phyloP scores from a whole-genome alignment of 1,140 invertebrate genomes.

The Brachionus paranguensis region DNA sequence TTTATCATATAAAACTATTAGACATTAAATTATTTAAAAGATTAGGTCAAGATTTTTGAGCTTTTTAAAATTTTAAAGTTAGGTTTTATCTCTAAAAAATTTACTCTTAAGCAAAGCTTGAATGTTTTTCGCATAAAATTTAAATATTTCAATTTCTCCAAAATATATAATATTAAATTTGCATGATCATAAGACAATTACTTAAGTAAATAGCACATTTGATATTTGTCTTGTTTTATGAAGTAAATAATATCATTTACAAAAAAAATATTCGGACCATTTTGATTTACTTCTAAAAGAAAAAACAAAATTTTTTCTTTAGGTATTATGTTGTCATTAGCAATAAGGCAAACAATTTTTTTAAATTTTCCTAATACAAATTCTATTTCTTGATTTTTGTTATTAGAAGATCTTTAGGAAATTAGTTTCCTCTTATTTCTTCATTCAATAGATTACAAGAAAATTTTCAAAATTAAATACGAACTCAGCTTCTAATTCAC shows the following conservation, averaged over 20 bases:
- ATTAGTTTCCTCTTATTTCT: neutral
- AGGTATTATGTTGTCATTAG: neutral
- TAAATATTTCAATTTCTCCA: neutral
- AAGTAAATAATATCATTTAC: neutral
- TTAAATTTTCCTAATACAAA: neutral
- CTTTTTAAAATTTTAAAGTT: no score
- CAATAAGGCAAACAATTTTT: neutral
- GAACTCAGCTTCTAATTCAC: no score
- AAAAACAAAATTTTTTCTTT: neutral
- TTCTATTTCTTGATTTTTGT: neutral
- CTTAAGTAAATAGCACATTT: neutral
- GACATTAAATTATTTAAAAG: no score
- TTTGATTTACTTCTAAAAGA: neutral
- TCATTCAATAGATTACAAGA: neutral
- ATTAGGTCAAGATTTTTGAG: no score
- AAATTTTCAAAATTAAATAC: no score
- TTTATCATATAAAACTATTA: neutral
- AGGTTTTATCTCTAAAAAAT: no score
- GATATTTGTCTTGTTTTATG: neutral
- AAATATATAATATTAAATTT: neutral
- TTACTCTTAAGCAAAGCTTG: no score
- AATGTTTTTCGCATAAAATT: neutral
- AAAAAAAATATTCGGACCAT: neutral
- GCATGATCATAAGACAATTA: neutral
- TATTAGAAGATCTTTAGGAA: neutral